Conservation (phyloP, 2,113 vertebrate genomes). For the Phalacrocorax brasilianus region DNA sequence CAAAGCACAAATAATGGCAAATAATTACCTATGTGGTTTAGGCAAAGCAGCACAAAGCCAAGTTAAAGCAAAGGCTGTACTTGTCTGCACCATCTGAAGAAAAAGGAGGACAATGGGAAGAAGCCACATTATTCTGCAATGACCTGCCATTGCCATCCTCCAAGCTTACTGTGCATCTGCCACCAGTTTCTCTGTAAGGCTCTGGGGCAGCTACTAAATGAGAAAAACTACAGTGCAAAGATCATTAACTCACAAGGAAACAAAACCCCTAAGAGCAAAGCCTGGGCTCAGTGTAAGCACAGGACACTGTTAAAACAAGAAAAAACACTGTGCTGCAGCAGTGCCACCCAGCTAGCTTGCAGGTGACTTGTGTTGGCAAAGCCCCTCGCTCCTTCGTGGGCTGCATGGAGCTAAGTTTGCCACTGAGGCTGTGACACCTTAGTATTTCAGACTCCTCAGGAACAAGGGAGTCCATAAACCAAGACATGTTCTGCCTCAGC, state of each 20-base stretch:
- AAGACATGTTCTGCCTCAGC: neutral
- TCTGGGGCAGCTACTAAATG: neutral
- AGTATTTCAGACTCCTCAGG: neutral
- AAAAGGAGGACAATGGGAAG: neutral
- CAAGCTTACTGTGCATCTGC: neutral
- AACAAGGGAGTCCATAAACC: neutral
- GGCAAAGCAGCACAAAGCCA: neutral
- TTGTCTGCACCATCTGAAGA: conserved; percentile 29
- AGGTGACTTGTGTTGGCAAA: rapidly evolving
- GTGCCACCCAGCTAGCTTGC: neutral
- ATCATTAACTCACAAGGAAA: neutral
- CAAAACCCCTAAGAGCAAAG: neutral
- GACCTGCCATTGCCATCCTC: neutral
- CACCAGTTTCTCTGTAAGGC: neutral
- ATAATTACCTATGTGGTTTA: neutral
- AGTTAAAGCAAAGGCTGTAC: conserved; percentile 8
- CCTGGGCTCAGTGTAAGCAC: neutral
- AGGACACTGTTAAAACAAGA: neutral
- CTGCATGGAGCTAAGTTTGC: neutral
- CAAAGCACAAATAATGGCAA: neutral
- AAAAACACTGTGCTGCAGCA: neutral
- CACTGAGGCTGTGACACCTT: neutral
- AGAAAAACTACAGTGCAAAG: conserved; percentile 43
- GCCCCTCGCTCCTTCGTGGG: neutral
- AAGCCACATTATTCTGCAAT: neutral